Base-by-base conservation (phyloP, 2,113 vertebrate species). In the Brachyhypopomus occidentalis region DNA sequence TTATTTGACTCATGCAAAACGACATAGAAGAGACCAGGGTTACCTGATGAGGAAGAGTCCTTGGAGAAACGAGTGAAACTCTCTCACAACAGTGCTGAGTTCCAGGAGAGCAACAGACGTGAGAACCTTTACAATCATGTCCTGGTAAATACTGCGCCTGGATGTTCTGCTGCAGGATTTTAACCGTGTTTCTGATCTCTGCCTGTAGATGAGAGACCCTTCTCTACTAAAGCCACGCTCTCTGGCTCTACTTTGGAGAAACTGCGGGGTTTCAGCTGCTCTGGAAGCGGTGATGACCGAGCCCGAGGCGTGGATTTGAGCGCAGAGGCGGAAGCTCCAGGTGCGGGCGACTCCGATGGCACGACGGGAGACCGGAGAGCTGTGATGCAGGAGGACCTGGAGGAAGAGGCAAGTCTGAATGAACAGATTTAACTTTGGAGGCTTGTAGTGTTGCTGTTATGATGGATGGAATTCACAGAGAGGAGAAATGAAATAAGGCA, bases 251-350 rank as follows among this genome's bases (percentile, higher is more conserved):
- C 93, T 11, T 66, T 93, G 86, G 76, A 89, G 59, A 91, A 82
- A 72, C 88, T 94, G 78, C 92, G 85, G 81, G 84, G 88, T 73
- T 94, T 94, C 82, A 84, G 83, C 72, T 91, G 88, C 62, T 22
- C 6, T 56, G 62, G 30, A 14, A 60, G n/a, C 38, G 56, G 38
- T 34, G 83, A 80, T 56, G 23, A 14, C 82, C 52, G 75, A 86
- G 30, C 72, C 22, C 27, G 20, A 22, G 75, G 74, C 41, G 23
- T 12, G 14, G 36, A n/a, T n/a, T n/a, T 16, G 17, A 82, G 66
- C 41, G 71, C 20, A 34, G 77, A 82, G 22, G 19, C 67, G 45
- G 79, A 67, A 30, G 38, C 6, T 22, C 19, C 20, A 25, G 59
- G 38, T 5, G 38, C n/a, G 34, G 45, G 45, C 8, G 9, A 52